Percentiles rank a stretch among this genome's conserved stretches.
Conservation (phyloP, 2,797 vertebrate species). For the Argentina silus region DNA sequence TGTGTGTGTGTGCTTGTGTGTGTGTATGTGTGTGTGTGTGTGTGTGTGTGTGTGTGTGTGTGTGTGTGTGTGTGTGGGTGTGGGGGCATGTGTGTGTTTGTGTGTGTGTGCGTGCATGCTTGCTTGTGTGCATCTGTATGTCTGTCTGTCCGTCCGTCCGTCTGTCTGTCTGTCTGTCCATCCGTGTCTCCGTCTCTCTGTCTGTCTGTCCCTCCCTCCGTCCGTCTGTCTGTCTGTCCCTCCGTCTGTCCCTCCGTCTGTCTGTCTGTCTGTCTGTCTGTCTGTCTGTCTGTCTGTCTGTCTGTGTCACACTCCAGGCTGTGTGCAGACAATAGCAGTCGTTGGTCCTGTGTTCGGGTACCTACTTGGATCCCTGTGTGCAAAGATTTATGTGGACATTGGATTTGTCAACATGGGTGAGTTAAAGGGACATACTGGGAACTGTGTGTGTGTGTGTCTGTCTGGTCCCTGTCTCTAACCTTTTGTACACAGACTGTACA, state of each 20-base stretch:
- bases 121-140: too few species aligned
- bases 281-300: slow-evolving; percentile 17
- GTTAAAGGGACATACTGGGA: slow-evolving; percentile 26
- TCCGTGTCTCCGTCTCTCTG: too few species aligned
- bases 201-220: too few species aligned
- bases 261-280: not conserved
- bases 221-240: too few species aligned
- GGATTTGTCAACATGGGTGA: slow-evolving; percentile 90
- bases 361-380: slow-evolving; percentile 82
- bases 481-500: too few species aligned
- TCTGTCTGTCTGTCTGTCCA: too few species aligned
- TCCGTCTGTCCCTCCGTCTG: too few species aligned
- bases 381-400: slow-evolving; percentile 89
- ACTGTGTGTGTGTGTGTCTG: not conserved
- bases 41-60: not conserved
- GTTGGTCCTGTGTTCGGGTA: slow-evolving; percentile 87
- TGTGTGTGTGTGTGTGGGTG: not conserved
- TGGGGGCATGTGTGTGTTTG: too few species aligned
- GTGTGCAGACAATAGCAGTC: slow-evolving; percentile 83
- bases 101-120: too few species aligned
- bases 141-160: too few species aligned
- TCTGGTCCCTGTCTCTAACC: too few species aligned
- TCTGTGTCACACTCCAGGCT: slow-evolving; percentile 69
- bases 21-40: slow-evolving; percentile 4
- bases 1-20: not conserved